A percentile compares a stretch with the other conserved stretches of the same genome.
phyloP scores from a whole-genome alignment of 2,113 vertebrate genomes.

The Anguilla japonica region DNA sequence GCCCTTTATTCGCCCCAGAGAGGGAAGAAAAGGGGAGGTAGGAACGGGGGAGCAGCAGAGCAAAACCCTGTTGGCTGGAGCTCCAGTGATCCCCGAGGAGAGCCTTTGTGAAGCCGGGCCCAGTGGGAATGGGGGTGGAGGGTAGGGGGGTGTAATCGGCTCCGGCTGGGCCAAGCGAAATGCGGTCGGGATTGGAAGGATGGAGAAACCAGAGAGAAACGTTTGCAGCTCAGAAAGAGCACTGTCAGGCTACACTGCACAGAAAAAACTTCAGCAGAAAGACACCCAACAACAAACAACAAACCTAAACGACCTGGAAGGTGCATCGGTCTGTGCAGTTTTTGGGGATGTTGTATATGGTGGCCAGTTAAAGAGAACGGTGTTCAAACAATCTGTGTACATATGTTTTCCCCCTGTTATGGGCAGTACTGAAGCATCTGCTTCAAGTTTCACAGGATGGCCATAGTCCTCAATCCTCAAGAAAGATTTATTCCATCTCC shows the following conservation, averaged over 20 bases:
- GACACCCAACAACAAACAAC: background rate
- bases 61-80: constrained; percentile 29
- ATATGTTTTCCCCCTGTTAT: background rate
- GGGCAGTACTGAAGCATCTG: background rate
- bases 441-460: background rate
- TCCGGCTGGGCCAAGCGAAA: background rate
- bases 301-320: background rate
- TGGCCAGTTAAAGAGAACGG: background rate
- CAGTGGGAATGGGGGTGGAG: background rate
- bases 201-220: background rate
- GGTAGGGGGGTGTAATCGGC: constrained; percentile 18
- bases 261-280: background rate
- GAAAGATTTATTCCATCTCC: background rate
- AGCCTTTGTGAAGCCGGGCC: constrained; percentile 41
- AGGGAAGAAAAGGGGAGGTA: constrained; percentile 5
- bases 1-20: constrained; percentile 14
- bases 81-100: constrained; percentile 31
- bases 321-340: background rate
- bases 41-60: constrained; percentile 10
- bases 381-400: background rate
- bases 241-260: background rate
- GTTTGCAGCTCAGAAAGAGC: background rate
- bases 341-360: background rate
- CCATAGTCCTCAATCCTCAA: background rate
- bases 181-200: background rate